phyloP scores from a whole-genome alignment of 2,888 invertebrate species.

The Apamea sordens region DNA sequence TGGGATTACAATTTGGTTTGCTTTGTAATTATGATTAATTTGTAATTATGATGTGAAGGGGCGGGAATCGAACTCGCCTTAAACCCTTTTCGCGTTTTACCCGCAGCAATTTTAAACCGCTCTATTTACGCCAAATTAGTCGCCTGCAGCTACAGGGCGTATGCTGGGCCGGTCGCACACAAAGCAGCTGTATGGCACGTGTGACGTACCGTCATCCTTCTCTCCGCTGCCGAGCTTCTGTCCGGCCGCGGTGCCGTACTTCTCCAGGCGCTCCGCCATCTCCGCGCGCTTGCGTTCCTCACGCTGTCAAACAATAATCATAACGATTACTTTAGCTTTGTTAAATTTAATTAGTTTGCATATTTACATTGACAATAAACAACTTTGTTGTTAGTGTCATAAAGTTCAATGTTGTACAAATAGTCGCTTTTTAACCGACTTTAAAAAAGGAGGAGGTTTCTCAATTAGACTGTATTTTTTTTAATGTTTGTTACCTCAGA shows the following conservation, averaged over 20 bases:
- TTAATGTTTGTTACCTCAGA: too few species aligned
- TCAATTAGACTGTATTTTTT: too few species aligned
- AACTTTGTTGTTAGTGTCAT: background rate
- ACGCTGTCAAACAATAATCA: slow-evolving; percentile 68
- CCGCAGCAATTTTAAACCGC: background rate
- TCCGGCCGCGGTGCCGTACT: slow-evolving; percentile 76
- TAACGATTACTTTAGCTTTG: background rate
- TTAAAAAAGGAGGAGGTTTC: too few species aligned
- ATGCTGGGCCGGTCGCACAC: background rate
- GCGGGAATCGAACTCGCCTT: background rate
- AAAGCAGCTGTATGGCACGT: background rate
- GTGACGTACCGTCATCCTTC: slow-evolving; percentile 69
- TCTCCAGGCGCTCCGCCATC: slow-evolving; percentile 74
- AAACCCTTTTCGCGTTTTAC: background rate
- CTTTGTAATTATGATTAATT: too few species aligned
- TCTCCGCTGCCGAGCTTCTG: slow-evolving; percentile 68
- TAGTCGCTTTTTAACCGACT: background rate
- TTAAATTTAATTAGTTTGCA: background rate
- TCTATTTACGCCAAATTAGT: background rate
- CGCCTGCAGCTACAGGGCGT: background rate
- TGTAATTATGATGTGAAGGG: background rate
- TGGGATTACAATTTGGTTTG: too few species aligned
- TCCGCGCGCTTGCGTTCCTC: slow-evolving; percentile 80
- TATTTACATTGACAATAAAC: background rate
- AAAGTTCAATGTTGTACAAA: background rate